Percentiles rank a stretch among this genome's conserved stretches.
These are phyloP conservation scores for Peromyscus attwateri DNA, from an alignment of 2,797 vertebrate genomes.

Conservation along the genomic window DNA sequence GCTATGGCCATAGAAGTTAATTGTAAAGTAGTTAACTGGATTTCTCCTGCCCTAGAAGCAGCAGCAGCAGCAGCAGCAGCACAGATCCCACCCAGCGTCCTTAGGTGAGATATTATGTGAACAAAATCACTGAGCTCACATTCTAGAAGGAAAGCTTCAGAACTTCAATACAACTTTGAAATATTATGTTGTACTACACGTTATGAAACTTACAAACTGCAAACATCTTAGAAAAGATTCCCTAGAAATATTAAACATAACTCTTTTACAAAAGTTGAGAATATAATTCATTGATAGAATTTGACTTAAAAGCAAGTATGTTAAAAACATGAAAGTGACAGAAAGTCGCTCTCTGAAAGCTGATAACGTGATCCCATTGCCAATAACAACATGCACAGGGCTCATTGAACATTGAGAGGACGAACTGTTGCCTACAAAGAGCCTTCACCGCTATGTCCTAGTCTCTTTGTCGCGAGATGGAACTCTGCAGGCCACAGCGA, in stretches of 20 bases:
- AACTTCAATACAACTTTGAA: neutral
- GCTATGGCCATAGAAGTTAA: neutral
- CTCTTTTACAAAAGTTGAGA: neutral
- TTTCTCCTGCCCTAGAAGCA: neutral
- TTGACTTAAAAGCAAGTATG: neutral
- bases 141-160: neutral
- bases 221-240: neutral
- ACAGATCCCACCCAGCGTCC: neutral
- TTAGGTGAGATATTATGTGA: neutral
- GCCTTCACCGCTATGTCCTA: neutral
- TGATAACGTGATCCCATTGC: neutral
- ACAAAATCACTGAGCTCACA: neutral
- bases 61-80: neutral
- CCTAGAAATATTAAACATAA: neutral
- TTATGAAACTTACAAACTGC: neutral
- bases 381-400: neutral
- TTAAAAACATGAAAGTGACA: neutral
- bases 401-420: neutral
- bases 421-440: neutral
- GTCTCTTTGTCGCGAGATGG: neutral
- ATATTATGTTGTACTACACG: neutral
- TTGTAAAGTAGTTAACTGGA: neutral
- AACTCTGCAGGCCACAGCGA: neutral
- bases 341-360: neutral
- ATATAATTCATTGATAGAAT: neutral